Conservation (phyloP, 2,888 invertebrate species). For the Ischnura elegans region DNA sequence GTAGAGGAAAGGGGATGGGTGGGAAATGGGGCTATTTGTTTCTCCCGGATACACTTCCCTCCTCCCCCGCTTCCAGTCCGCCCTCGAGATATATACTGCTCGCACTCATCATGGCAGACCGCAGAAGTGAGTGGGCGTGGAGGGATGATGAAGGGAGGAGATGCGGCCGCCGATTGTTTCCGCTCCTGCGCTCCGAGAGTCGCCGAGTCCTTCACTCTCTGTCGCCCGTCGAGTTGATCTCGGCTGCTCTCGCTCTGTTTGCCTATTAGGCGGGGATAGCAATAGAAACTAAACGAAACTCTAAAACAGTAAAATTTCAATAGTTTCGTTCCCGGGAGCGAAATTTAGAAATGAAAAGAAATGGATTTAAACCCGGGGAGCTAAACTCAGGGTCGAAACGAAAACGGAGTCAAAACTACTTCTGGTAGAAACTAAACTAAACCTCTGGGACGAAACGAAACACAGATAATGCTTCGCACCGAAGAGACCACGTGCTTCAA, state of each 20-base stretch:
- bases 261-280: too few species aligned
- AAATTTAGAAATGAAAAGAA: too few species aligned
- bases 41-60: not conserved
- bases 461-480: too few species aligned
- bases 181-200: not conserved
- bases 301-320: too few species aligned
- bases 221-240: not conserved
- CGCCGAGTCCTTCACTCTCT: not conserved
- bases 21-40: constrained; percentile 5
- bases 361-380: too few species aligned
- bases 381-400: too few species aligned
- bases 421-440: too few species aligned
- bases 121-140: not conserved
- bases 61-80: not conserved
- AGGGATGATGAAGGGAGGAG: not conserved
- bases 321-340: too few species aligned
- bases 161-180: not conserved
- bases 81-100: not conserved
- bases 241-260: not conserved
- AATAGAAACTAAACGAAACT: too few species aligned
- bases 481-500: too few species aligned
- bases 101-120: not conserved
- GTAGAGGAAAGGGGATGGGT: not conserved
- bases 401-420: too few species aligned
- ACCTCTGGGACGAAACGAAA: too few species aligned